Conservation (phyloP, 2,888 invertebrate species). For the Sturmia bella region DNA sequence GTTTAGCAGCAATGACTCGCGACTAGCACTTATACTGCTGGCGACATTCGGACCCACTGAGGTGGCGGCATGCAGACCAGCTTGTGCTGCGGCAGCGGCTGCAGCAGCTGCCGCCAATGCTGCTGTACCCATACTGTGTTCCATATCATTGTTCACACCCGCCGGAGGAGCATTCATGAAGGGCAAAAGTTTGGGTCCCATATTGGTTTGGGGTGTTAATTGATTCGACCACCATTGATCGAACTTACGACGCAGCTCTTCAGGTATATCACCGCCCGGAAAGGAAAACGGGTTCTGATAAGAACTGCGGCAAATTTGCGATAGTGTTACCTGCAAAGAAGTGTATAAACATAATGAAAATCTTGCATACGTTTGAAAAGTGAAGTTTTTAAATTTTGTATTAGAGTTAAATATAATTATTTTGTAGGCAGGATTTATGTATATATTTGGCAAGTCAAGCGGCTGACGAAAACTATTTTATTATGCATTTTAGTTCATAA, state of each 20-base stretch:
- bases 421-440: too few species aligned
- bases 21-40: slow-evolving; percentile 72
- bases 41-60: slow-evolving; percentile 72
- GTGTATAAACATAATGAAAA: background rate
- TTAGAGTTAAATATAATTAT: too few species aligned
- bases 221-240: slow-evolving; percentile 95
- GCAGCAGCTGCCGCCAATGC: slow-evolving; percentile 83
- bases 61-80: slow-evolving; percentile 74
- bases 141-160: slow-evolving; percentile 78
- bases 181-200: slow-evolving; percentile 83
- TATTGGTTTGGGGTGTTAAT: slow-evolving; percentile 85
- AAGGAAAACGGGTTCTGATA: slow-evolving; percentile 86
- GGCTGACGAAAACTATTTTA: too few species aligned
- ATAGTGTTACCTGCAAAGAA: slow-evolving; percentile 86
- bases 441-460: too few species aligned
- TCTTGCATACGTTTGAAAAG: background rate
- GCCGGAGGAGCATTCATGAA: slow-evolving; percentile 80
- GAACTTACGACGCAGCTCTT: slow-evolving; percentile 93
- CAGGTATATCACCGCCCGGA: slow-evolving; percentile 87
- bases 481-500: background rate
- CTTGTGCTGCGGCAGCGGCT: slow-evolving; percentile 82
- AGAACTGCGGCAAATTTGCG: slow-evolving; percentile 91
- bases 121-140: slow-evolving; percentile 80
- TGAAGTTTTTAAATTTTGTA: background rate
- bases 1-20: slow-evolving; percentile 77